phyloP scores from a whole-genome alignment of 2,113 vertebrate genomes.

The Clarias macrocephalus region DNA sequence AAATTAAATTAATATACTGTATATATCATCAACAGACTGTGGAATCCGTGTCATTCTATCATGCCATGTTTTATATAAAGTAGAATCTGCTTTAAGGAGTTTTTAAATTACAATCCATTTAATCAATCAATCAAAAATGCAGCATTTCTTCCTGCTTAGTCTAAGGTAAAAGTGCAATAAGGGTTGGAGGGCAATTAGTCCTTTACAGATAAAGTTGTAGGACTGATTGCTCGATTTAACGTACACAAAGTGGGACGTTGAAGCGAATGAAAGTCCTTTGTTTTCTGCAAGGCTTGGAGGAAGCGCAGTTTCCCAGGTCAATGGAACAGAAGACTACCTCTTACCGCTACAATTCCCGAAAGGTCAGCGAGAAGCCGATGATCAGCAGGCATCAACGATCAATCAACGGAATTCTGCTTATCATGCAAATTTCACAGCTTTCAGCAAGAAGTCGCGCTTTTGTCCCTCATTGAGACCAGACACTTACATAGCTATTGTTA shows the following conservation, averaged over 20 bases:
- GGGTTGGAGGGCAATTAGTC: not conserved
- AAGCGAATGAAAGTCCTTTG: conserved; percentile 59
- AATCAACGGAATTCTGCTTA: conserved; percentile 41
- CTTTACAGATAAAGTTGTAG: conserved; percentile 41
- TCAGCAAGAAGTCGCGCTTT: conserved; percentile 23
- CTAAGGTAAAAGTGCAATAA: not conserved
- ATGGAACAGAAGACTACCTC: conserved; percentile 7
- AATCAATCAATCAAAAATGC: not conserved
- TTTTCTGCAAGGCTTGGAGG: conserved; percentile 47
- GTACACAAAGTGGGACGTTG: conserved; percentile 23
- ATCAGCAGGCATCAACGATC: conserved; percentile 47
- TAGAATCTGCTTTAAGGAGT: not conserved
- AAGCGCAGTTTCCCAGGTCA: conserved; percentile 33
- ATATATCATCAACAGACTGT: not conserved
- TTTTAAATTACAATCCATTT: not conserved
- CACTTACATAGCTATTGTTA: conserved; percentile 36
- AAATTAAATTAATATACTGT: not conserved
- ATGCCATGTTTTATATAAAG: not conserved
- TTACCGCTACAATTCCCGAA: conserved; percentile 14
- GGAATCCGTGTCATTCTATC: not conserved
- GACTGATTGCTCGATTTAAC: conserved; percentile 55
- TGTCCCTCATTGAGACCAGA: conserved; percentile 26
- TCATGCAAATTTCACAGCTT: conserved; percentile 30
- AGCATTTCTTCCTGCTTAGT: not conserved
- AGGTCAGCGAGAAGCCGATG: conserved; percentile 27